Evolutionary conservation across 2,888 invertebrate genomes (phyloP).

Genomic region (Machimus rusticus): DNA sequence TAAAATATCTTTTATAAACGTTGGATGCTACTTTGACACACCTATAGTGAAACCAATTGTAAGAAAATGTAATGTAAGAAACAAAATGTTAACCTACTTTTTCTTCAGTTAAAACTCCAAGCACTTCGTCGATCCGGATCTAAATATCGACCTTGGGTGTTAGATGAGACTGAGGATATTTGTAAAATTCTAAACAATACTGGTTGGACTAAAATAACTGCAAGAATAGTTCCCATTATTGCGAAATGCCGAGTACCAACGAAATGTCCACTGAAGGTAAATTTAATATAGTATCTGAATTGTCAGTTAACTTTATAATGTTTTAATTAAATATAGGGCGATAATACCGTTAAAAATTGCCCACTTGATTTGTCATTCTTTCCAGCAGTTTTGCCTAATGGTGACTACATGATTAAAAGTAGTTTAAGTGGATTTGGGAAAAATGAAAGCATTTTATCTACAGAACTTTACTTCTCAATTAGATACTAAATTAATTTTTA

Average conservation of each 20-base stretch:
- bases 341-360: not conserved
- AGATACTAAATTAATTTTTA: not conserved
- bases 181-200: not conserved
- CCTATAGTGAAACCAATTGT: not conserved
- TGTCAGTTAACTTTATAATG: not conserved
- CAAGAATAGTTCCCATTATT: not conserved
- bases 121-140: not conserved
- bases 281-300: not conserved
- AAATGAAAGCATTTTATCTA: not conserved
- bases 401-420: not conserved
- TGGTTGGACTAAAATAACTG: not conserved
- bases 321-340: not conserved
- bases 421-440: not conserved
- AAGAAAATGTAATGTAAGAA: not conserved
- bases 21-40: not conserved
- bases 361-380: not conserved
- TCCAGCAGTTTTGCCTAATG: not conserved
- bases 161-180: not conserved
- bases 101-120: not conserved
- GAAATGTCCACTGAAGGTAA: not conserved
- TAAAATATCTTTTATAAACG: not conserved
- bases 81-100: not conserved
- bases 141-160: not conserved
- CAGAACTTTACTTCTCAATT: not conserved
- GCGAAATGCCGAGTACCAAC: not conserved